These are phyloP conservation scores for Polyodon spathula DNA, from an alignment of 2,113 vertebrate species.

Conservation along the genomic window DNA sequence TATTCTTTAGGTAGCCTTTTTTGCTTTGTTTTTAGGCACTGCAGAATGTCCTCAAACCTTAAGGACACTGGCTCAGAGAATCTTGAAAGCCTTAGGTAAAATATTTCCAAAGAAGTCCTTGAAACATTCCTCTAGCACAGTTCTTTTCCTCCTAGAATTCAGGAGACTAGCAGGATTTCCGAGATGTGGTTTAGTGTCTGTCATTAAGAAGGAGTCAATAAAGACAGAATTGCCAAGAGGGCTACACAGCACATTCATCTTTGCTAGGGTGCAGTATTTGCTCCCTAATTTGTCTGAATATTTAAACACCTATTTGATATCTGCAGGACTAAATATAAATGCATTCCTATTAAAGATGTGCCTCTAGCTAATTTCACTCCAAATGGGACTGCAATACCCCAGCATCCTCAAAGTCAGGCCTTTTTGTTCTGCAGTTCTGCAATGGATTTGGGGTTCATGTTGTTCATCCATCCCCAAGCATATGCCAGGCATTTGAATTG, in stretches of 20 bases:
- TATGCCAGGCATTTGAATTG: no score
- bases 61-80: neutral
- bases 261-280: neutral
- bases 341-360: neutral
- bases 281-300: neutral
- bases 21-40: no score
- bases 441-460: no score
- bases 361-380: neutral
- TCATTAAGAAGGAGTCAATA: neutral
- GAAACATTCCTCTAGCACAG: neutral
- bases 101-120: neutral
- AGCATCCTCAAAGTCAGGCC: neutral
- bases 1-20: no score
- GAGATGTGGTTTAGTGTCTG: neutral
- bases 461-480: no score
- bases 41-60: neutral
- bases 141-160: neutral
- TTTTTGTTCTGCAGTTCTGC: neutral
- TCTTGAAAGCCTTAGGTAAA: neutral
- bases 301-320: neutral
- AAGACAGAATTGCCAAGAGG: neutral
- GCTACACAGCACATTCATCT: neutral
- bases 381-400: neutral
- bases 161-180: neutral
- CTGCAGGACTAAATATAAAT: neutral